Evolutionary conservation across 2,888 invertebrate species (phyloP), one percentile per base, ranked within the genome.

Genomic region (Lottia scabra): DNA sequence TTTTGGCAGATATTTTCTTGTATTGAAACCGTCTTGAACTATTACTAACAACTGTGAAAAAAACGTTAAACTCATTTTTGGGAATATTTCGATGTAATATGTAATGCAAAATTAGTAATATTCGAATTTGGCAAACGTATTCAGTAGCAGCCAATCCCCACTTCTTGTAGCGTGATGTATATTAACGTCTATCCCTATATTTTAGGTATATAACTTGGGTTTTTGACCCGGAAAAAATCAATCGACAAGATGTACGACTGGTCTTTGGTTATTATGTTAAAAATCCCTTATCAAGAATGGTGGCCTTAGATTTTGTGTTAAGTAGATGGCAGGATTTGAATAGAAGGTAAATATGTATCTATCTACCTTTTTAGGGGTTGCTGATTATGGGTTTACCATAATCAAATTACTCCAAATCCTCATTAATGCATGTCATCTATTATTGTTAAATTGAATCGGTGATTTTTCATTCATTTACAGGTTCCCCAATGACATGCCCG

Each of bases 251-350:
- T 70, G 86, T 89, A 0, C 77, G 86, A 6, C 81, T 86, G 13
- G 85, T 88, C 23, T 86, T 87, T 78, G 81, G 83, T 30, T 88
- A 85, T 75, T 86, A 87, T 72, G 78, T 84, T 8, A 80, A 84
- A 72, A 87, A 85, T 16, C 85, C 87, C 0, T 81, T 87, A 13
- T 85, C 87, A 2, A 75, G 88, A 27, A 86, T 85, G 78, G 85
- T 89, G 43, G 84, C 87, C 27, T 78, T 88, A 12, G 83, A 87
- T 68, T 87, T 89, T 72, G 75, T 88, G n/a, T 80, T 87, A 77
- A 87, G 81, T 16, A 81, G 85, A 72, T 89, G 88, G 89, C 80
- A 87, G 23, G 82, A 84, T 43, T 81, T 89, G 15, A 85, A 85
- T 72, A 75, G 80, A 72, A 84, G 80, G 88, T 88, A 77, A 67